Evolutionary conservation across 2,113 vertebrate species (phyloP).

Genomic region (Gorilla gorilla): DNA sequence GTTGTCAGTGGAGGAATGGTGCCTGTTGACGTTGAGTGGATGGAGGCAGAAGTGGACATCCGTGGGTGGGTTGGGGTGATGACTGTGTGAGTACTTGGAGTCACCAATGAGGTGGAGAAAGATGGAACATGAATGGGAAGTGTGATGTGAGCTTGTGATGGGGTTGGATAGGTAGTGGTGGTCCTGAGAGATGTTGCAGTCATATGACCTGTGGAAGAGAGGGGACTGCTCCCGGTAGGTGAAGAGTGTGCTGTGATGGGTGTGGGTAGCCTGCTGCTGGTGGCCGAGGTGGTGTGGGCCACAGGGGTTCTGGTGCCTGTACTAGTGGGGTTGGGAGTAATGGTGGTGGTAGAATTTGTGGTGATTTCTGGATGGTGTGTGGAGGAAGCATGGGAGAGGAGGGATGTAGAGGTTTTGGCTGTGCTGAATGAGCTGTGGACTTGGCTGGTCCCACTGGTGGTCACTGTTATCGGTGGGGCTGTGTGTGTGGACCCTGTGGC

Average conservation of each 20-base stretch:
- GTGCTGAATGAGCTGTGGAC: fast-evolving
- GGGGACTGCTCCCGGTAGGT: fast-evolving
- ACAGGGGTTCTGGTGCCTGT: fast-evolving
- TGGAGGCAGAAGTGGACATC: fast-evolving
- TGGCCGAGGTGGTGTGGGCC: fast-evolving
- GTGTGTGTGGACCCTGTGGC: not conserved
- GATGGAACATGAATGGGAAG: too few relatives aligned
- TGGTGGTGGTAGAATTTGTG: fast-evolving
- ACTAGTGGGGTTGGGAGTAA: fast-evolving
- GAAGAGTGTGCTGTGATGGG: fast-evolving
- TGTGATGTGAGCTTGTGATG: too few relatives aligned
- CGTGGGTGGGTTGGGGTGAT: too few relatives aligned
- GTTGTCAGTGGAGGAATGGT: fast-evolving
- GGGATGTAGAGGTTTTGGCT: fast-evolving
- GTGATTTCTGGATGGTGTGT: fast-evolving
- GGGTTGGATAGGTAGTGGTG: too few relatives aligned
- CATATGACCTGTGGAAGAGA: not conserved
- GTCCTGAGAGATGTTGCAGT: fast-evolving
- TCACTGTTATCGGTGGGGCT: fast-evolving
- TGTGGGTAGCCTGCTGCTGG: fast-evolving
- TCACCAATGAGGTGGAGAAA: too few relatives aligned
- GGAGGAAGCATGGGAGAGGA: fast-evolving
- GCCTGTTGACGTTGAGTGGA: too few relatives aligned
- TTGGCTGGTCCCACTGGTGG: not conserved
- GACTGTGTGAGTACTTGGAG: too few relatives aligned